These are phyloP conservation scores for Zelostemma sp. DNA, from an alignment of 1,140 invertebrate species.

Conservation along the genomic window DNA sequence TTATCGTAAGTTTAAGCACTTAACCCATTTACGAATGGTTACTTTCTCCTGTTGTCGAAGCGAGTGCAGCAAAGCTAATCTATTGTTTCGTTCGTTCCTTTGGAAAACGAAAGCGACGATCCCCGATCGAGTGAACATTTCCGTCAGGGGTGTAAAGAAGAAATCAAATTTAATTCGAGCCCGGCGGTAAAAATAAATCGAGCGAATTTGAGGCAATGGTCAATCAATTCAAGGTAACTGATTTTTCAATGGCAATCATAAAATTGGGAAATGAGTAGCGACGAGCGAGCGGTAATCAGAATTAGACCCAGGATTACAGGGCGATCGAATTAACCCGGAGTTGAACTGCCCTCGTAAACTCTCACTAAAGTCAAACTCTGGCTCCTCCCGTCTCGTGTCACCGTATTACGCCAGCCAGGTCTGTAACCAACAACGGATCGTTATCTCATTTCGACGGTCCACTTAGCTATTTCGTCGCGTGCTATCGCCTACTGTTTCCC, in stretches of 20 bases:
- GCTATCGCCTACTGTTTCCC: conserved; percentile 26
- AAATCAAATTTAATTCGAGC: not conserved
- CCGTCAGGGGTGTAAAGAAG: no score
- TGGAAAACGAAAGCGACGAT: conserved; percentile 4
- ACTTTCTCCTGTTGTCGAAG: conserved; percentile 47
- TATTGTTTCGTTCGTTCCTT: conserved; percentile 58
- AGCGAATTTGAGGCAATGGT: conserved; percentile 1
- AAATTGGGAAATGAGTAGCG: conserved; percentile 30
- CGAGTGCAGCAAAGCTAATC: conserved; percentile 37
- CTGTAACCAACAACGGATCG: conserved; percentile 43
- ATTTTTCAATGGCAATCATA: conserved; percentile 29
- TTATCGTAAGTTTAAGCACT: conserved; percentile 52
- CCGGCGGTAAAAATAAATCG: conserved; percentile 2
- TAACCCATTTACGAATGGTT: conserved; percentile 57
- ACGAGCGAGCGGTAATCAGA: conserved; percentile 61
- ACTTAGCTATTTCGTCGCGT: conserved; percentile 41
- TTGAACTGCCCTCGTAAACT: conserved; percentile 67
- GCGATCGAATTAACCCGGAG: conserved; percentile 67
- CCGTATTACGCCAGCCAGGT: conserved; percentile 46
- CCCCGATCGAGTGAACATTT: no score
- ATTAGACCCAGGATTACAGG: conserved; percentile 65
- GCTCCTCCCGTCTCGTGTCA: conserved; percentile 67
- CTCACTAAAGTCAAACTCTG: conserved; percentile 66
- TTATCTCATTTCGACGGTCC: conserved; percentile 47
- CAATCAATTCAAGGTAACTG: conserved; percentile 3